These are phyloP conservation scores for Acanthaster planci DNA, from an alignment of 35 echinoderm and acorn worm species.

Conservation along the genomic window DNA sequence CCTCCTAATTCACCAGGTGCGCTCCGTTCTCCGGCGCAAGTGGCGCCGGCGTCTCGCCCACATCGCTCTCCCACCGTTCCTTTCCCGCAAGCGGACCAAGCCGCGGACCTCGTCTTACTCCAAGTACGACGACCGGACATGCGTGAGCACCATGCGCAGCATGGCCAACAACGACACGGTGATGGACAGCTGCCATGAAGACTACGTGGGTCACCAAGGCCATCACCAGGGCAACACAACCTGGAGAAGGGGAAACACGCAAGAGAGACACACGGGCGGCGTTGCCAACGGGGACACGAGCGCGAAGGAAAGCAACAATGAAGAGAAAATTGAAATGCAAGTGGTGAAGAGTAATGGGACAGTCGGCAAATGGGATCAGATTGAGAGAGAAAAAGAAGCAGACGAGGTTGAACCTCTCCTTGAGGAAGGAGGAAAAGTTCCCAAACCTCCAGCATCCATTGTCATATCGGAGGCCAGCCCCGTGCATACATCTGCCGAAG, in stretches of 20 bases:
- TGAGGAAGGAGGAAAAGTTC: background rate
- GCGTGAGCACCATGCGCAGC: slow-evolving; percentile 4
- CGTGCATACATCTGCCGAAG: background rate
- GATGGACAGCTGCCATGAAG: background rate
- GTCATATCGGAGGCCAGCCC: slow-evolving; percentile 6
- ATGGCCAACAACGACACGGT: slow-evolving; percentile 9
- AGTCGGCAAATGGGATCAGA: slow-evolving; percentile 12
- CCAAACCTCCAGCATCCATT: background rate
- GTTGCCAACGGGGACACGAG: slow-evolving; percentile 16
- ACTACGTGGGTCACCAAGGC: slow-evolving; percentile 5
- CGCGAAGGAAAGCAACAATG: background rate
- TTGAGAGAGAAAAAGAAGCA: background rate
- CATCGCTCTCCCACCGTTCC: background rate
- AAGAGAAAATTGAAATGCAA: background rate
- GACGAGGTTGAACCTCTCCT: slow-evolving; percentile 7
- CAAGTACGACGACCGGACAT: slow-evolving; percentile 16
- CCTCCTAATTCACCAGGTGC: background rate
- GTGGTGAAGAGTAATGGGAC: slow-evolving; percentile 6
- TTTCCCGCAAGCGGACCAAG: background rate
- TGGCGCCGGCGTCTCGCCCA: background rate
- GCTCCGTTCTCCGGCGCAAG: background rate
- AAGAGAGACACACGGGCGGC: background rate
- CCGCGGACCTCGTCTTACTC: background rate
- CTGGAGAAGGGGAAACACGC: no score
- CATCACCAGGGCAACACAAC: slow-evolving; percentile 10